Evolutionary conservation across 2,113 vertebrate species (phyloP).

Genomic region (Bubo blakistoni): DNA sequence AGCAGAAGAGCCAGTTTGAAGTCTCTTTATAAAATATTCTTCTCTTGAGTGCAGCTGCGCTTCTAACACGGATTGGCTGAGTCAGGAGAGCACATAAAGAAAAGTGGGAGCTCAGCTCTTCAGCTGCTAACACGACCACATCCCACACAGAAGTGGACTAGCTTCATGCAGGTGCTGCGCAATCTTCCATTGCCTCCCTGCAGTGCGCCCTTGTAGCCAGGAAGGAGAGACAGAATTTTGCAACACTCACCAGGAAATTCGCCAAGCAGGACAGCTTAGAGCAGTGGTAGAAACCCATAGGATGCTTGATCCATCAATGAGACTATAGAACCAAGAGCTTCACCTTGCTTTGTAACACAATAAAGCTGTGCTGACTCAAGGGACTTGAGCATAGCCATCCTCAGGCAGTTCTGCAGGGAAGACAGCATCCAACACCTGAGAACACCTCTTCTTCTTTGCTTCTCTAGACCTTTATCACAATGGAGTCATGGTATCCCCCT

Average conservation of each 20-base stretch:
- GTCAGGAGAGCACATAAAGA: conserved; percentile 34
- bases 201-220: neutral
- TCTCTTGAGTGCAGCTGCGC: conserved; percentile 14
- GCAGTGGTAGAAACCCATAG: neutral
- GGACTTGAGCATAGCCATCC: neutral
- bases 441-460: neutral
- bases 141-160: conserved; percentile 24
- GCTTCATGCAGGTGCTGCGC: neutral
- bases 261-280: neutral
- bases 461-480: neutral
- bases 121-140: neutral
- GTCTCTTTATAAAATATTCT: neutral
- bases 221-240: neutral
- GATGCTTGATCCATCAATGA: neutral
- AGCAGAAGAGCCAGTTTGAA: conserved; percentile 11
- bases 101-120: conserved; percentile 43
- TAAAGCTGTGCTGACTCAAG: neutral
- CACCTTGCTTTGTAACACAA: neutral
- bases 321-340: neutral
- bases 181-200: neutral
- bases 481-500: neutral
- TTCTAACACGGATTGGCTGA: conserved; percentile 13
- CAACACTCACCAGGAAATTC: neutral
- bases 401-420: neutral
- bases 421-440: neutral